Percentiles rank a stretch among this genome's conserved stretches.
These are phyloP conservation scores for Xerus rutilus DNA, from an alignment of 2,797 vertebrate species.

Conservation along the genomic window DNA sequence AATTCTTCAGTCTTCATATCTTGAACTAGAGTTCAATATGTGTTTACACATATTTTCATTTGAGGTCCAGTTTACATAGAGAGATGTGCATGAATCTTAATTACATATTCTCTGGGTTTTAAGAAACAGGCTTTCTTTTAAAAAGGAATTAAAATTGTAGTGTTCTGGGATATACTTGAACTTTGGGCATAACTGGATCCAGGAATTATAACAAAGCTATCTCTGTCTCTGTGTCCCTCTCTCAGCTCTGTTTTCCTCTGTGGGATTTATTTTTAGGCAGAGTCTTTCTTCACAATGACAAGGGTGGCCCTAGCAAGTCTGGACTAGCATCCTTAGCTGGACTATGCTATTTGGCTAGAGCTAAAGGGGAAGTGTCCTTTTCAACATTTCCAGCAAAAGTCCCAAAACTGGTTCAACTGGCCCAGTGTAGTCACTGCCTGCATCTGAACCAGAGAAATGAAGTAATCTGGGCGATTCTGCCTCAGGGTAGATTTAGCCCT, in stretches of 20 bases:
- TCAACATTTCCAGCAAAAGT: neutral
- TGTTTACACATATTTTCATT: slow-evolving; percentile 36
- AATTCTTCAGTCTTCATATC: slow-evolving; percentile 7
- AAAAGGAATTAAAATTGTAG: neutral
- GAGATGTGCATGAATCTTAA: neutral
- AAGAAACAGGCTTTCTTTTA: neutral
- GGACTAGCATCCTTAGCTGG: neutral
- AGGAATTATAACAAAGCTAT: neutral
- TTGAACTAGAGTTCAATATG: neutral
- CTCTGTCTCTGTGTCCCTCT: neutral
- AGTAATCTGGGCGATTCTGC: neutral
- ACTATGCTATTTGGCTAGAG: too few species aligned
- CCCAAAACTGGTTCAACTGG: neutral
- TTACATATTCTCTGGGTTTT: neutral
- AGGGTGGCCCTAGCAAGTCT: neutral
- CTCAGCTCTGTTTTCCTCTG: neutral
- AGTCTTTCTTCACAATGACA: neutral
- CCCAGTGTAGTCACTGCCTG: neutral
- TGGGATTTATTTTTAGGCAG: neutral
- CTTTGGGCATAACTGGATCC: neutral
- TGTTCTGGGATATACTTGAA: neutral
- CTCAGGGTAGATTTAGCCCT: neutral
- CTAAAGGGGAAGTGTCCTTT: neutral
- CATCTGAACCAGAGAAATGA: neutral
- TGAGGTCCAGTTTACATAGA: neutral